Evolutionary conservation across 2,113 vertebrate genomes (phyloP), one percentile per base, ranked within the genome.

Genomic region (Gadus chalcogrammus): DNA sequence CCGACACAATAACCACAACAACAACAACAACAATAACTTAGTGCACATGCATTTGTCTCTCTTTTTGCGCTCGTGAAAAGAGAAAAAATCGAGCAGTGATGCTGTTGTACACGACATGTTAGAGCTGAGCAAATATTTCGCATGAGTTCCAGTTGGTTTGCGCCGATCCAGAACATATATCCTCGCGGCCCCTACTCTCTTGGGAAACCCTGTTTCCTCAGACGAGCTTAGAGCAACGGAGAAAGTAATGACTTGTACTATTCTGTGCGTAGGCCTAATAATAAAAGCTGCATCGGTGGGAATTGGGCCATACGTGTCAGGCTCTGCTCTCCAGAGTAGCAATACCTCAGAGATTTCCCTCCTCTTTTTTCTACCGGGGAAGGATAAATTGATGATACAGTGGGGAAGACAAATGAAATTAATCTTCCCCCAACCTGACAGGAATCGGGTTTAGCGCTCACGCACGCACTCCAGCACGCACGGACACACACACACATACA

Each of bases 331-430:
- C 88, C 77, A 89, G 90, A 90, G 90, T 82, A 71, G 78, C 81
- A 89, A 88, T 88, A 84, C 87, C 88, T 82, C 78, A 15, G 87
- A 87, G 87, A 87, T 70, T 80, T 64, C 69, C 80, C 75, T 74
- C 67, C 42, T 48, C 70, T 76, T 77, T 75, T 80, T 85, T 83
- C 84, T 76, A 86, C 82, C 83, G 81, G 88, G 90, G 85, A 88
- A 91, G 91, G 84, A 91, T 90, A 88, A 91, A 93, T 91, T 89
- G 91, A 93, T 88, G 91, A 92, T 89, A 85, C 84, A 87, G 84
- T 86, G 82, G 20, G 70, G 86, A 86, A 90, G 90, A 91, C 91
- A 92, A 92, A 90, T 89, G 85, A 89, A 92, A 93, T 92, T 92
- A 91, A 93, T 92, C 90, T 91, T 91, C 76, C 78, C 77, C 31